phyloP scores from a whole-genome alignment of 2,888 invertebrate species.

The Sminthurinus aureus region DNA sequence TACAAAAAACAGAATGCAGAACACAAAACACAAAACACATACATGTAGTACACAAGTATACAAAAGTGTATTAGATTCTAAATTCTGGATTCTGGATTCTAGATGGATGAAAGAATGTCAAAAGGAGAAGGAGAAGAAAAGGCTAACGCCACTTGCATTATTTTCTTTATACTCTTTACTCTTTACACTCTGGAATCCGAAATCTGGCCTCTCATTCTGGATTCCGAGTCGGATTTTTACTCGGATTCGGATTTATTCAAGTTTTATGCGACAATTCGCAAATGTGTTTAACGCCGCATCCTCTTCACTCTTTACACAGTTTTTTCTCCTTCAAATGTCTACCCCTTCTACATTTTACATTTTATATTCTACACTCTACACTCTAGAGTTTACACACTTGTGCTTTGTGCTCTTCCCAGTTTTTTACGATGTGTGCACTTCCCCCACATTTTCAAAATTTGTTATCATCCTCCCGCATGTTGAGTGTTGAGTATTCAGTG shows the following conservation, averaged over 20 bases:
- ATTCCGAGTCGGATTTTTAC: background rate
- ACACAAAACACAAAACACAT: background rate
- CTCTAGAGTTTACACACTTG: background rate
- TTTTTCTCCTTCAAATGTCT: background rate
- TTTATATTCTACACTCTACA: background rate
- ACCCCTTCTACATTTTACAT: background rate
- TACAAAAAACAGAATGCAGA: background rate
- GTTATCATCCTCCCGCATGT: background rate
- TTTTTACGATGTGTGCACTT: background rate
- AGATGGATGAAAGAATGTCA: background rate
- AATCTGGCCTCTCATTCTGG: background rate
- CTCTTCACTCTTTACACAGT: background rate
- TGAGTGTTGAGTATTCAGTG: too few species aligned
- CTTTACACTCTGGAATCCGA: background rate
- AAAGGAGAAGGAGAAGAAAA: background rate
- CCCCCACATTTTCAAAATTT: background rate
- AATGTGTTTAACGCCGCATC: slow-evolving; percentile 2
- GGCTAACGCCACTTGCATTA: background rate
- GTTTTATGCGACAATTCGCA: slow-evolving; percentile 12
- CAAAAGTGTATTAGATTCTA: too few species aligned
- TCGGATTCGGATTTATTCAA: slow-evolving; percentile 14
- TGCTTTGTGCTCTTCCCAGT: background rate
- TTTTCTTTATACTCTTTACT: background rate
- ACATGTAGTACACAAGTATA: too few species aligned
- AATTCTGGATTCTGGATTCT: background rate